A percentile compares a stretch with the other conserved stretches of the same genome.
phyloP scores from a whole-genome alignment of 1,140 invertebrate species.

The Drosophila nasuta region DNA sequence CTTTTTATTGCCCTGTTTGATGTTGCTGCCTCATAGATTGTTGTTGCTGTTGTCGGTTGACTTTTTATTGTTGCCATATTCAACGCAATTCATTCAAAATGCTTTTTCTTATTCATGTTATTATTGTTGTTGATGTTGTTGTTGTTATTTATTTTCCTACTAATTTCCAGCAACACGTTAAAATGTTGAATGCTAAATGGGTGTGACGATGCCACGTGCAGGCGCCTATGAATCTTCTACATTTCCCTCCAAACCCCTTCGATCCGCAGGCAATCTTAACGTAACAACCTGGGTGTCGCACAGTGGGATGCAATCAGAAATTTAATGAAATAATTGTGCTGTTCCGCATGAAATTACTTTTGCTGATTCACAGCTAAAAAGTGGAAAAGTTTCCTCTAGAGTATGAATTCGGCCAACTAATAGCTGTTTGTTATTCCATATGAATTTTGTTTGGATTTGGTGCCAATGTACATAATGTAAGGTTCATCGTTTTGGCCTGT shows the following conservation, averaged over 20 bases:
- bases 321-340: slow-evolving; percentile 11
- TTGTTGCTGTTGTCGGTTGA: slow-evolving; percentile 9
- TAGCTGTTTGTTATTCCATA: neutral
- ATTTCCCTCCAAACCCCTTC: neutral
- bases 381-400: neutral
- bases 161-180: slow-evolving; percentile 61
- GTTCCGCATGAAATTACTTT: neutral
- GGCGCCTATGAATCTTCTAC: slow-evolving; percentile 30
- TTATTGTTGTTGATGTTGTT: neutral
- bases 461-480: slow-evolving; percentile 14
- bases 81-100: slow-evolving; percentile 63
- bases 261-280: slow-evolving; percentile 3
- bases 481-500: slow-evolving; percentile 18
- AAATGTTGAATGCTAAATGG: slow-evolving; percentile 60
- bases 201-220: slow-evolving; percentile 72
- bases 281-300: slow-evolving; percentile 33
- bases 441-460: neutral
- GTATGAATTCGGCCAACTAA: neutral
- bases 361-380: neutral
- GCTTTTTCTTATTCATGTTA: slow-evolving; percentile 11
- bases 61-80: slow-evolving; percentile 71
- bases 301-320: slow-evolving; percentile 14
- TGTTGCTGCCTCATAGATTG: slow-evolving; percentile 26
- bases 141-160: slow-evolving; percentile 62
- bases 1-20: slow-evolving; percentile 44